phyloP scores from a whole-genome alignment of 2,797 vertebrate genomes.

The Thalassophryne amazonica region DNA sequence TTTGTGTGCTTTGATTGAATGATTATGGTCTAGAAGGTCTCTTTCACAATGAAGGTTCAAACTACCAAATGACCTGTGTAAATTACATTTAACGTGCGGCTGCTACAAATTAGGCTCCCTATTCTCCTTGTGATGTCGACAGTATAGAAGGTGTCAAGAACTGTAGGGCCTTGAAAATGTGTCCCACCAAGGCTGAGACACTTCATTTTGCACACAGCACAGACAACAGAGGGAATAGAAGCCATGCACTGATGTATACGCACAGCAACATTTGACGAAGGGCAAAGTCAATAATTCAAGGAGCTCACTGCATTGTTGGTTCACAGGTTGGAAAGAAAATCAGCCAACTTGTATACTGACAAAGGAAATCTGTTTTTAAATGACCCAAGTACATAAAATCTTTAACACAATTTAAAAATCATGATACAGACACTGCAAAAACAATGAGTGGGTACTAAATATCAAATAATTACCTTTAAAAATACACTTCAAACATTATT shows the following conservation, averaged over 20 bases:
- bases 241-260: constrained; percentile 2
- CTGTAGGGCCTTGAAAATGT: constrained; percentile 49
- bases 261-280: constrained; percentile 20
- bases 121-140: constrained; percentile 67
- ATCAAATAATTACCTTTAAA: too few species aligned
- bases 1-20: constrained; percentile 59
- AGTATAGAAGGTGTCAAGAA: constrained; percentile 59
- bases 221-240: constrained; percentile 17
- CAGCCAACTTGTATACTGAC: too few species aligned
- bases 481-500: too few species aligned
- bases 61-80: constrained; percentile 57
- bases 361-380: background rate
- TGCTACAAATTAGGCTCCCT: constrained; percentile 59
- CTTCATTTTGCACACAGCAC: constrained; percentile 51
- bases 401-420: too few species aligned
- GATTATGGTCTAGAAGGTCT: constrained; percentile 60
- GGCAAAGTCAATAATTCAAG: constrained; percentile 11
- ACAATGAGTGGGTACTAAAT: too few species aligned
- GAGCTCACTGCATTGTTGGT: background rate
- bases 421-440: background rate
- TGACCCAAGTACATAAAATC: too few species aligned
- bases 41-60: constrained; percentile 61
- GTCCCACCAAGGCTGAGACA: constrained; percentile 45
- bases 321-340: background rate
- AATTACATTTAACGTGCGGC: constrained; percentile 66